Percentiles rank a stretch among this genome's conserved stretches.
Evolutionary conservation across 2,113 vertebrate genomes (phyloP).

Genomic region (Zosterops borbonicus): DNA sequence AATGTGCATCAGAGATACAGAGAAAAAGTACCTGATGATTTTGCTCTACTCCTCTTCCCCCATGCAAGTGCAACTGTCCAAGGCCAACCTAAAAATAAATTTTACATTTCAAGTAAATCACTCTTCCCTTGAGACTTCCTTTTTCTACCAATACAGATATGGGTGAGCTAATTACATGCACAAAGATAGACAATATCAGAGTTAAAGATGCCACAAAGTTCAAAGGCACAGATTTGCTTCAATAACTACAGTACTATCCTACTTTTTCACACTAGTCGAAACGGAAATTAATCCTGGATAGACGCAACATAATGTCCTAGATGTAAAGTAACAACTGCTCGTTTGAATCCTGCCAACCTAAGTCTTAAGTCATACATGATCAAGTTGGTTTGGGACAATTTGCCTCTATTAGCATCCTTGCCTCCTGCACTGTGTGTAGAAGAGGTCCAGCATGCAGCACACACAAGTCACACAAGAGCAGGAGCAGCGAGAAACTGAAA

Average conservation of each 20-base stretch:
- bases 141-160: not conserved
- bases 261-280: not conserved
- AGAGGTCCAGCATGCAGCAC: not conserved
- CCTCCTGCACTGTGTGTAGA: not conserved
- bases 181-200: not conserved
- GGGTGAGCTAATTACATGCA: not conserved
- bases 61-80: constrained; percentile 94
- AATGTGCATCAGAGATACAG: not conserved
- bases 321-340: not conserved
- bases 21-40: constrained; percentile 88
- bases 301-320: not conserved
- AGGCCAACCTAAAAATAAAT: constrained; percentile 86
- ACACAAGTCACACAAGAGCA: not conserved
- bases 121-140: not conserved
- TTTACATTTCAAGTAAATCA: not conserved
- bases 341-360: not conserved
- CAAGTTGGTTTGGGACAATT: not conserved
- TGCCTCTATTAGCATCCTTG: not conserved
- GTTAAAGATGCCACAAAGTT: not conserved
- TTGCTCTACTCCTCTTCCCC: constrained; percentile 96
- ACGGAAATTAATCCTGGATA: not conserved
- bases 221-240: not conserved
- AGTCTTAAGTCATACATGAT: not conserved
- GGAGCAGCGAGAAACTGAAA: not conserved
- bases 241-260: not conserved